Conservation (phyloP, 2,888 invertebrate species). For the Pyrgus malvae region DNA sequence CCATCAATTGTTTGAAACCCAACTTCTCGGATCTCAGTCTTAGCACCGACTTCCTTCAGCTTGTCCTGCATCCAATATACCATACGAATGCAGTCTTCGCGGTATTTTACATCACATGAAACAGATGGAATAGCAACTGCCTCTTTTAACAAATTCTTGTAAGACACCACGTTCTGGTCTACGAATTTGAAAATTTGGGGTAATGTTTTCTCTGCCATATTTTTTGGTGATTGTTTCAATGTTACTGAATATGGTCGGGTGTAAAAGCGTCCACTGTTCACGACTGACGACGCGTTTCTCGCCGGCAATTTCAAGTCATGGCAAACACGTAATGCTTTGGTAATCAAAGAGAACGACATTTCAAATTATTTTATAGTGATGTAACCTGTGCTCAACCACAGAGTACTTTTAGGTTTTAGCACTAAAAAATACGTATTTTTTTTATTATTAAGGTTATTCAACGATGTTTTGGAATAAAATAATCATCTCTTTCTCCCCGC, state of each 20-base stretch:
- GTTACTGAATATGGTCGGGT: slow-evolving; percentile 45
- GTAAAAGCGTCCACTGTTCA: slow-evolving; percentile 37
- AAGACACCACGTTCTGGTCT: slow-evolving; percentile 88
- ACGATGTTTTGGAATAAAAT: too few species aligned
- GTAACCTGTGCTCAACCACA: too few species aligned
- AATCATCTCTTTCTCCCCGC: too few species aligned
- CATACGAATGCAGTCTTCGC: slow-evolving; percentile 92
- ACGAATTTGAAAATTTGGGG: slow-evolving; percentile 85
- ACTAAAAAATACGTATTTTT: not conserved
- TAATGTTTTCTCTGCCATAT: slow-evolving; percentile 66
- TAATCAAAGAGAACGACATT: slow-evolving; percentile 37
- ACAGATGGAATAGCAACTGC: slow-evolving; percentile 97
- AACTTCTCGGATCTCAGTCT: slow-evolving; percentile 87
- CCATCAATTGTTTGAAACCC: slow-evolving; percentile 90
- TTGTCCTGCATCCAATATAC: slow-evolving; percentile 89
- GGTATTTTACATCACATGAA: slow-evolving; percentile 93
- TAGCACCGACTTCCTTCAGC: slow-evolving; percentile 86
- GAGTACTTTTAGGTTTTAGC: too few species aligned
- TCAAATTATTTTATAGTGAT: slow-evolving; percentile 12
- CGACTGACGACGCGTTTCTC: slow-evolving; percentile 38
- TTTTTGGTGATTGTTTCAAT: slow-evolving; percentile 44
- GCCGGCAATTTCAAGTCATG: slow-evolving; percentile 48
- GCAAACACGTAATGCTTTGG: slow-evolving; percentile 47
- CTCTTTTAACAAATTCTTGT: slow-evolving; percentile 89
- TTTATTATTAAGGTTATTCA: too few species aligned